Percentiles rank a stretch among this genome's conserved stretches.
These are phyloP conservation scores for Maylandia zebra DNA, from an alignment of 2,113 vertebrate genomes.

Conservation along the genomic window DNA sequence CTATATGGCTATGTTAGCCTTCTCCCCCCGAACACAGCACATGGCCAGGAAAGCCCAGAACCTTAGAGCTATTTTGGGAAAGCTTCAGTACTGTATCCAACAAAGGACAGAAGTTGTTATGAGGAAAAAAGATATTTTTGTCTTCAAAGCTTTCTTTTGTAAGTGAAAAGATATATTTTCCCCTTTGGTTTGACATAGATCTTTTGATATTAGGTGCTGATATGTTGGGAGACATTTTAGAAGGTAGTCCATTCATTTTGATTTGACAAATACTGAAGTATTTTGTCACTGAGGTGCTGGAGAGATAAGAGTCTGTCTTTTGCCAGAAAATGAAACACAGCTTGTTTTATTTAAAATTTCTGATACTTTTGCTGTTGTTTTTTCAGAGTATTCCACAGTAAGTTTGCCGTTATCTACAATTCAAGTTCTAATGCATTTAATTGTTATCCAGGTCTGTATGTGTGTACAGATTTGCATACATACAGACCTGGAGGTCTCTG, in stretches of 20 bases:
- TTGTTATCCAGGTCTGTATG: neutral
- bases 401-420: neutral
- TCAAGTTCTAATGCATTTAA: neutral
- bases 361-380: neutral
- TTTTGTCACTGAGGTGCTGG: neutral
- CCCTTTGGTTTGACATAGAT: neutral
- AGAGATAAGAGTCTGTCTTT: constrained; percentile 19
- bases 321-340: neutral
- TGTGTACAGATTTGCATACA: neutral
- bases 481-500: neutral
- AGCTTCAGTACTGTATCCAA: neutral
- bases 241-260: constrained; percentile 19
- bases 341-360: neutral
- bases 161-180: neutral
- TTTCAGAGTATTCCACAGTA: neutral
- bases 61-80: neutral
- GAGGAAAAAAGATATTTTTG: neutral
- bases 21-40: neutral
- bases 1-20: neutral
- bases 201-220: constrained; percentile 19
- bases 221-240: constrained; percentile 13
- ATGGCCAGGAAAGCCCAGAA: constrained; percentile 1
- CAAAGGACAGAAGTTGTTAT: neutral
- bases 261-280: constrained; percentile 14
- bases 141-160: neutral